Conservation (phyloP, 1,140 invertebrate genomes). For the Sarcophaga bullata region DNA sequence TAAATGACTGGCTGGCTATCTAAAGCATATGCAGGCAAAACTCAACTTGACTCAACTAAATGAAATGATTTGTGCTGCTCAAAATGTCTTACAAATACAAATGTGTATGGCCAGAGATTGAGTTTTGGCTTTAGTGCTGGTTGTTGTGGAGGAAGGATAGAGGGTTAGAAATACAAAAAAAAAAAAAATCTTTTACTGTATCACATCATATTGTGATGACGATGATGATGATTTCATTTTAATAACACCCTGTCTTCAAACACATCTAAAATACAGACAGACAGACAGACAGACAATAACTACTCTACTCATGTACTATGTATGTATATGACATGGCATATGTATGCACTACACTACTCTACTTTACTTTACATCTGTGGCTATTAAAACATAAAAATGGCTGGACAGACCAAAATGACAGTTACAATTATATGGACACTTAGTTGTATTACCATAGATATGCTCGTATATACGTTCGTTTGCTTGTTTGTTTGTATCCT, state of each 20-base stretch:
- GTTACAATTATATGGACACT: neutral
- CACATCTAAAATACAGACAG: neutral
- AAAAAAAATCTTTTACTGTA: neutral
- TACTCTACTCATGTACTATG: neutral
- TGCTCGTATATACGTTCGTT: neutral
- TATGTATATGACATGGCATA: too few relatives aligned
- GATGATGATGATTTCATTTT: slow-evolving; percentile 45
- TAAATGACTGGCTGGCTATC: slow-evolving; percentile 23
- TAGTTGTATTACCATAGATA: neutral
- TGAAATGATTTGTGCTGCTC: neutral
- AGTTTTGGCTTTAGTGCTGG: too few relatives aligned
- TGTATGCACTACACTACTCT: neutral
- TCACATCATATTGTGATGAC: slow-evolving; percentile 15
- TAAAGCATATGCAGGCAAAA: slow-evolving; percentile 8
- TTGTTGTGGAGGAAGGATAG: too few relatives aligned
- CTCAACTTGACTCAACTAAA: neutral
- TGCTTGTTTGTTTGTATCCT: too few relatives aligned
- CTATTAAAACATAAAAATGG: slow-evolving; percentile 13
- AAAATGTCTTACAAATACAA: neutral
- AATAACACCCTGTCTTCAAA: slow-evolving; percentile 43
- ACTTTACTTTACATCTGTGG: neutral
- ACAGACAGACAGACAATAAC: neutral
- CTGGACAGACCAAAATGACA: neutral
- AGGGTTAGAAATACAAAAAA: too few relatives aligned
- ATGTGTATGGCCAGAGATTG: too few relatives aligned